phyloP scores from a whole-genome alignment of 2,797 vertebrate genomes.

The Galagoides demidoff region DNA sequence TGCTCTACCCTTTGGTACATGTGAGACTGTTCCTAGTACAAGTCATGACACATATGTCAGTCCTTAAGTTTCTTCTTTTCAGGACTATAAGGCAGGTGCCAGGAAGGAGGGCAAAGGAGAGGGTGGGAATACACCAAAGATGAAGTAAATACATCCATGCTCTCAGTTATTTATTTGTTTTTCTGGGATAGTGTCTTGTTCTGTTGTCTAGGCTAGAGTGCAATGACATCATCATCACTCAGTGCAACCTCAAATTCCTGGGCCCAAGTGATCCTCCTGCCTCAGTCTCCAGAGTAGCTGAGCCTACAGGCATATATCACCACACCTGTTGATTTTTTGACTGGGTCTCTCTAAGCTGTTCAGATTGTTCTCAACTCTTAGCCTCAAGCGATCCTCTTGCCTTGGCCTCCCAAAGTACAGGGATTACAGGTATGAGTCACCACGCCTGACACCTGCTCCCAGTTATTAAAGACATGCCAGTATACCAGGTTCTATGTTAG shows the following conservation, averaged over 20 bases:
- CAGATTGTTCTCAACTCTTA: neutral
- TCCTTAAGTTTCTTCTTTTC: neutral
- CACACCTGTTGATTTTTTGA: neutral
- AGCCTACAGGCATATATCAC: neutral
- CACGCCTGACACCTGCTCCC: neutral
- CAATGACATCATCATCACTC: neutral
- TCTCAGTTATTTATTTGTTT: neutral
- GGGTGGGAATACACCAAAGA: neutral
- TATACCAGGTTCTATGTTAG: neutral
- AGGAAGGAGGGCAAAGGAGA: neutral
- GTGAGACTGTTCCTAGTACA: neutral
- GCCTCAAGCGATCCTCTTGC: neutral
- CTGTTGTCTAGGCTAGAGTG: neutral
- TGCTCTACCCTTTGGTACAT: neutral
- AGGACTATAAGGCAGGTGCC: neutral
- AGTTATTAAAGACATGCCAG: neutral
- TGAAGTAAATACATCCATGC: neutral
- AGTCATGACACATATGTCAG: neutral
- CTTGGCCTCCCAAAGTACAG: neutral
- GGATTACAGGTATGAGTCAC: neutral
- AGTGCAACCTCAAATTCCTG: neutral
- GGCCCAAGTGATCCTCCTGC: neutral
- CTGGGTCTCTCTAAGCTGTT: neutral
- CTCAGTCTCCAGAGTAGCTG: neutral
- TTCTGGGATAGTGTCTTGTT: neutral